Evolutionary conservation across 2,888 invertebrate species (phyloP), one percentile per base, ranked within the genome.

Genomic region (Eupithecia dodoneata): DNA sequence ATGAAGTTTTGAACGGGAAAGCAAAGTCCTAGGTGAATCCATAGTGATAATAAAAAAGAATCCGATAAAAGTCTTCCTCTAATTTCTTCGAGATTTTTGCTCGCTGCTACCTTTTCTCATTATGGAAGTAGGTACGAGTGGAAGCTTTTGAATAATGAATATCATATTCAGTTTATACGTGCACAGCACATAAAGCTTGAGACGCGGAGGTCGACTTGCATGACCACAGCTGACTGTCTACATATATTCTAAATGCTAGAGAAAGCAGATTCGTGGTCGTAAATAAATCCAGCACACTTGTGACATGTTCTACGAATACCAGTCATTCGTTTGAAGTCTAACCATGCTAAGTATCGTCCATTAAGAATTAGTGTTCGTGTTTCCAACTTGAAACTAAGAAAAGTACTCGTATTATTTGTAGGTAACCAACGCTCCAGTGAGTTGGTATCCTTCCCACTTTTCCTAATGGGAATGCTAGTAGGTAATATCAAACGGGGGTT

Each of bases 111-210:
- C 6, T 59, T 59, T 9, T 59, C 9, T 59, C 9, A 4, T 18
- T 18, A 10, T 67, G 44, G 7, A 41, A 4, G 4, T 10, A 67
- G 2, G n/a, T 42, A n/a, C n/a, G 7, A 30, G 30, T 66, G 15
- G 45, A 44, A 69, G 45, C 44, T n/a, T 44, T 69, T 69, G 47
- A 45, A 70, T 70, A 18, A 47, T 49, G 45, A 70, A 49, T 30
- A 49, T 30, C 4, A 70, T 10, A 70, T 70, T 70, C 47, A 49
- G 70, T 47, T 47, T 30, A 47, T 13, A 47, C 47, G 47, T 69
- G 44, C 18, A 70, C 47, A 42, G 44, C 18, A 70, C 47, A 42
- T 66, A 42, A 42, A 15, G 2, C n/a, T 18, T 1, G 45, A 49
- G 9, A n/a, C n/a, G 47, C 47, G 18, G 69, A 5, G 9, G 1